phyloP scores from a whole-genome alignment of 2,797 vertebrate genomes.

The Danio choprae region DNA sequence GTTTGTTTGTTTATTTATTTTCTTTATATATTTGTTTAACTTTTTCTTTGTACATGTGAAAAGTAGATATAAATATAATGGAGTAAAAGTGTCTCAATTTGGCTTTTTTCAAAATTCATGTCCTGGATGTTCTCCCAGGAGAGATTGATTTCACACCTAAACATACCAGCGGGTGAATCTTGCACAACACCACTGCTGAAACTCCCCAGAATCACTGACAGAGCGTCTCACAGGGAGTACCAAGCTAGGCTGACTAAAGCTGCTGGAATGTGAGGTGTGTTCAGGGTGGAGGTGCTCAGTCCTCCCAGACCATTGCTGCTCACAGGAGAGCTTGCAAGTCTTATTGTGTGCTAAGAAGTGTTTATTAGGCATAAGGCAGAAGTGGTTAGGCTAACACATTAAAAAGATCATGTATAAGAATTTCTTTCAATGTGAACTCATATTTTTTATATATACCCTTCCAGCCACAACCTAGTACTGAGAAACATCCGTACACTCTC shows the following conservation, averaged over 20 bases:
- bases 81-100: background rate
- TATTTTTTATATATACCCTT: too few relatives aligned
- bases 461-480: too few relatives aligned
- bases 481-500: too few relatives aligned
- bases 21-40: too few relatives aligned
- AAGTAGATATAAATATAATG: background rate
- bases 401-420: too few relatives aligned
- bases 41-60: background rate
- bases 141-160: background rate
- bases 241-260: constrained; percentile 1
- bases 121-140: background rate
- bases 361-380: background rate
- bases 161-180: constrained; percentile 1
- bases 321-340: background rate
- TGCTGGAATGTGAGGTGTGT: constrained; percentile 37
- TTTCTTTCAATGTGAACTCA: too few relatives aligned
- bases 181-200: background rate
- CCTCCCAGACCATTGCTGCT: background rate
- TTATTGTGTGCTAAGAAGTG: background rate
- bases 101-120: background rate
- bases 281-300: constrained; percentile 6
- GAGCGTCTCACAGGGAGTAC: background rate
- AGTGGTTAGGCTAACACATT: too few relatives aligned
- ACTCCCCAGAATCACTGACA: background rate
- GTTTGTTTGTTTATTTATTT: background rate